A percentile compares a stretch with the other conserved stretches of the same genome.
These are phyloP conservation scores for Drosophila hydei DNA, from an alignment of 1,140 invertebrate genomes.

Conservation along the genomic window DNA sequence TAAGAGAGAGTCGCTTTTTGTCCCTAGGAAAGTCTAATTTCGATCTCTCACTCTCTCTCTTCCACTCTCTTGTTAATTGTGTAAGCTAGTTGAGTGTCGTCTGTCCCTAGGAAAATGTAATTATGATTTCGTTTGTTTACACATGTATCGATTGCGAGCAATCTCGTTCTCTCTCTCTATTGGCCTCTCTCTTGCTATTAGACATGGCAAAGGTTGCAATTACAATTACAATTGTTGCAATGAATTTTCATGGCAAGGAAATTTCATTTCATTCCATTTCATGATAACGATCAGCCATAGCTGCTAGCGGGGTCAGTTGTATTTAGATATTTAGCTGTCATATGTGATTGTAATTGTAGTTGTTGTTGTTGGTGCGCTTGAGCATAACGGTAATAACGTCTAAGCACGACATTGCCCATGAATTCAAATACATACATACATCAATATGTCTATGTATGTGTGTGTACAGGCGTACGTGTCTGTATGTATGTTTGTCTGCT, in stretches of 20 bases:
- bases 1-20: conserved; percentile 33
- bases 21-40: conserved; percentile 5
- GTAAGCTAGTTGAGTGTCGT: conserved; percentile 35
- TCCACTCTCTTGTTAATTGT: too few relatives aligned
- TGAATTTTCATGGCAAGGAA: conserved; percentile 45
- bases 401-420: conserved; percentile 79
- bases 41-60: not conserved
- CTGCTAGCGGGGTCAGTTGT: conserved; percentile 49
- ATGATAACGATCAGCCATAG: conserved; percentile 54
- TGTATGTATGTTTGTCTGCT: conserved; percentile 12
- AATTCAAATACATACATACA: conserved; percentile 53
- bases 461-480: not conserved
- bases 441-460: not conserved
- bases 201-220: conserved; percentile 37
- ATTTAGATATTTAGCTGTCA: conserved; percentile 69
- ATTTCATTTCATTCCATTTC: conserved; percentile 57
- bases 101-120: conserved; percentile 2
- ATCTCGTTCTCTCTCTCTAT: conserved; percentile 3
- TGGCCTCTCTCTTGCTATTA: conserved; percentile 23
- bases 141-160: not conserved
- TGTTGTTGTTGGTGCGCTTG: conserved; percentile 62
- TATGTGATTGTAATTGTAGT: conserved; percentile 31
- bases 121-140: not conserved
- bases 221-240: conserved; percentile 54
- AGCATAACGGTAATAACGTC: conserved; percentile 79